Evolutionary conservation across 2,113 vertebrate species (phyloP).

Genomic region (Phalacrocorax carbo): DNA sequence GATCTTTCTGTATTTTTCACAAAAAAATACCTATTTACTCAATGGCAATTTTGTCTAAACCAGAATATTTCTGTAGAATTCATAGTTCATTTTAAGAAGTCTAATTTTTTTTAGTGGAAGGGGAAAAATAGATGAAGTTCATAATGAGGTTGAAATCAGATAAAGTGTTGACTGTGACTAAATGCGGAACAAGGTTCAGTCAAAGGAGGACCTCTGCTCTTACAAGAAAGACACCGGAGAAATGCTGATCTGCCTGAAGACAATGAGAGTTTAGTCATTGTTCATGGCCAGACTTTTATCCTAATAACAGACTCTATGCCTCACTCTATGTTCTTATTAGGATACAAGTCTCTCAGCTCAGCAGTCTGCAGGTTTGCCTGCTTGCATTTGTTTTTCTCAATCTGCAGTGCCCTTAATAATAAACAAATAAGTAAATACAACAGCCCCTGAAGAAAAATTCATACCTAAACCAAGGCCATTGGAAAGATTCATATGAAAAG

Average conservation of each 20-base stretch:
- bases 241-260: background rate
- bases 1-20: background rate
- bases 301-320: background rate
- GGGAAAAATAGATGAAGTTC: background rate
- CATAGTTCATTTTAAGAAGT: background rate
- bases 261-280: background rate
- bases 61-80: background rate
- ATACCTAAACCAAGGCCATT: background rate
- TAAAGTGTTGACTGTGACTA: background rate
- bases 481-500: background rate
- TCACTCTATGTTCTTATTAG: background rate
- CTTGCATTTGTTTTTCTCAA: background rate
- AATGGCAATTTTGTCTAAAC: background rate
- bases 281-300: background rate
- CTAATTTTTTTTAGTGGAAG: background rate
- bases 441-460: background rate
- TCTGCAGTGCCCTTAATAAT: background rate
- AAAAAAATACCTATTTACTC: background rate
- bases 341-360: background rate
- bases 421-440: background rate
- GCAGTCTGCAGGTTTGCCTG: background rate
- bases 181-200: background rate
- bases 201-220: background rate
- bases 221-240: background rate
- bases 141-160: background rate